Base-by-base conservation (phyloP, 2,113 vertebrate genomes). In the Triplophysa siluroides region DNA sequence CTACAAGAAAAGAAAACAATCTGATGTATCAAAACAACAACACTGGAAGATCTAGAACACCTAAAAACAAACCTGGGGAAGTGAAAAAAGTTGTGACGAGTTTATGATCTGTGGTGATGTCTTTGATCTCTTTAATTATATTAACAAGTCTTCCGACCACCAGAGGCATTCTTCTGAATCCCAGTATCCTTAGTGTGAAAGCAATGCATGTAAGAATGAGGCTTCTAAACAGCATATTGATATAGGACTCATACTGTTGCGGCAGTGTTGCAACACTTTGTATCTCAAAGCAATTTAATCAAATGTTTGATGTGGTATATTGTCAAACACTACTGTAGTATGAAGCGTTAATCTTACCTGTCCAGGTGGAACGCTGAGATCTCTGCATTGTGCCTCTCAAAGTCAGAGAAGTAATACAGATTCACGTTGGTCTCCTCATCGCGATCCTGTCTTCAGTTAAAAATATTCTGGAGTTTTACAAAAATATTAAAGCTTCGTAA, bases 341-440 rank as follows among this genome's bases (percentile, higher is more conserved):
- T 14, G 14, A 58, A 21, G 19, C 6, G 19, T 19, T 21, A 7
- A 54, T 47, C 38, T 83, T 90, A 95, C 95, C 94, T 94, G 91
- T 95, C 94, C 76, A 95, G 85, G 78, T 95, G 95, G 81, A 96
- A 96, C 41, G 95, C 95, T 74, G 91, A 89, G 0, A 95, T 94
- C 87, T 96, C 94, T 2, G 95, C 93, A 14, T 94, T 95, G 87
- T 96, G 95, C 60, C 94, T 89, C 84, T 96, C 95, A 74, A 96
- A 96, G 87, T 96, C 93, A 0, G 95, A 96, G 90, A 97, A 96
- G 85, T 94, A 97, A 87, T 94, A 96, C 33, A 95, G 92, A 84
- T 96, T 94, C 8, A 85, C 80, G 33, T 94, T 90, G 0, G 94
- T 95, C 86, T 97, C 95, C 41, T 94, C 93, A 38, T 94, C 84